Percentiles rank a stretch among this genome's conserved stretches.
Evolutionary conservation across 2,888 invertebrate species (phyloP).

Genomic region (Agonopterix alstromeriana): DNA sequence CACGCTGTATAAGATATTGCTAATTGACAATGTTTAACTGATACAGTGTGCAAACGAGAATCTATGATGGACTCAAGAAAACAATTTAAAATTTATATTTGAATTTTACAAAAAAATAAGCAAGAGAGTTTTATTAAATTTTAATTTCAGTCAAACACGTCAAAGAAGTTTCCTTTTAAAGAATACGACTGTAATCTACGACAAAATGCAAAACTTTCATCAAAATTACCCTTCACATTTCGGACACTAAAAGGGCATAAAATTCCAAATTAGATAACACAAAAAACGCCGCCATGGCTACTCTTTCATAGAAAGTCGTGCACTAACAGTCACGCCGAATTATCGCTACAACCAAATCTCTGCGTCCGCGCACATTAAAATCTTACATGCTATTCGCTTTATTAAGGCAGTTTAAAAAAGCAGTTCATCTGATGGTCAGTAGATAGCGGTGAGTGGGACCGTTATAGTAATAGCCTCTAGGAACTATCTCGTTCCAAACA

Average conservation of each 20-base stretch:
- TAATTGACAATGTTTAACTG: too few relatives aligned
- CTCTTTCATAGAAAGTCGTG: conserved; percentile 65
- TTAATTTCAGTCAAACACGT: too few relatives aligned
- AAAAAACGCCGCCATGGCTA: conserved; percentile 37
- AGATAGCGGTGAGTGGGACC: conserved; percentile 75
- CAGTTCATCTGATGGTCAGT: conserved; percentile 69
- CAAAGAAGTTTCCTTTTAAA: too few relatives aligned
- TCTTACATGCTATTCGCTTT: conserved; percentile 70
- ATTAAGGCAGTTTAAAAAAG: conserved; percentile 67
- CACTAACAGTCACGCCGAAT: conserved; percentile 60
- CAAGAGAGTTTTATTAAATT: too few relatives aligned
- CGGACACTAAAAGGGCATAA: conserved; percentile 25
- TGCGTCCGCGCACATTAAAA: conserved; percentile 61
- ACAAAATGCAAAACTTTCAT: conserved; percentile 6
- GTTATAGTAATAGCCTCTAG: conserved; percentile 66
- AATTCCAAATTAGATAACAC: conserved; percentile 35
- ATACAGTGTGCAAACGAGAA: too few relatives aligned
- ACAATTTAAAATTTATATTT: too few relatives aligned
- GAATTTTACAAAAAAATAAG: too few relatives aligned
- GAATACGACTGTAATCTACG: too few relatives aligned
- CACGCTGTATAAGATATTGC: too few relatives aligned
- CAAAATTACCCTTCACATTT: background rate
- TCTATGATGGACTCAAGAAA: too few relatives aligned
- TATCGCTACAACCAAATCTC: conserved; percentile 71
- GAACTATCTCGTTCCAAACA: conserved; percentile 48